These are phyloP conservation scores for Xenopus petersii DNA, from an alignment of 2,797 vertebrate genomes.

Conservation along the genomic window DNA sequence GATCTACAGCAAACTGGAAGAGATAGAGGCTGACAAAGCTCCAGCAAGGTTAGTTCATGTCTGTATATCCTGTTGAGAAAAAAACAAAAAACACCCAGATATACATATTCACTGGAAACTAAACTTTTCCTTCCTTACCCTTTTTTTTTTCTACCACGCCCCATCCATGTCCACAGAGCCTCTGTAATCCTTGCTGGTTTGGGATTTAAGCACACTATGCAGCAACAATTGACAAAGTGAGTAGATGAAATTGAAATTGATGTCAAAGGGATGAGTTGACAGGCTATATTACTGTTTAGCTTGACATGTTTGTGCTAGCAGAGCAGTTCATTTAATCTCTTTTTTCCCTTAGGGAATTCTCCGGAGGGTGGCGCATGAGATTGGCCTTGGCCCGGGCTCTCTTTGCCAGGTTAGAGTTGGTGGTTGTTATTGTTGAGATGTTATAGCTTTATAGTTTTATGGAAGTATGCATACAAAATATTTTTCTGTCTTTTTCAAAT, in stretches of 20 bases:
- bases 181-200: slow-evolving; percentile 93
- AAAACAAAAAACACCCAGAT: too few species aligned
- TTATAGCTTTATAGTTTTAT: too few species aligned
- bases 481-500: slow-evolving; percentile 11
- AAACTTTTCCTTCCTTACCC: too few species aligned
- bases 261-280: too few species aligned
- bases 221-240: slow-evolving; percentile 91
- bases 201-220: slow-evolving; percentile 89
- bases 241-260: slow-evolving; percentile 19
- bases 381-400: slow-evolving; percentile 90
- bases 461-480: too few species aligned
- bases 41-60: slow-evolving; percentile 77
- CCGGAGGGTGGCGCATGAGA: slow-evolving; percentile 97
- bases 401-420: slow-evolving; percentile 82
- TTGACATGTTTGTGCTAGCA: too few species aligned
- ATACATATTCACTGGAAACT: too few species aligned
- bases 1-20: slow-evolving; percentile 87
- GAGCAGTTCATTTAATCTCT: too few species aligned
- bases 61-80: too few species aligned
- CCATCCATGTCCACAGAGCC: slow-evolving; percentile 65
- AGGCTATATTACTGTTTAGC: too few species aligned
- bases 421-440: background rate
- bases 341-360: slow-evolving; percentile 82
- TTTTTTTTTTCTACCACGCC: too few species aligned
- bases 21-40: slow-evolving; percentile 95